These are phyloP conservation scores for Salvator merianae DNA, from an alignment of 2,113 vertebrate genomes.

Conservation along the genomic window DNA sequence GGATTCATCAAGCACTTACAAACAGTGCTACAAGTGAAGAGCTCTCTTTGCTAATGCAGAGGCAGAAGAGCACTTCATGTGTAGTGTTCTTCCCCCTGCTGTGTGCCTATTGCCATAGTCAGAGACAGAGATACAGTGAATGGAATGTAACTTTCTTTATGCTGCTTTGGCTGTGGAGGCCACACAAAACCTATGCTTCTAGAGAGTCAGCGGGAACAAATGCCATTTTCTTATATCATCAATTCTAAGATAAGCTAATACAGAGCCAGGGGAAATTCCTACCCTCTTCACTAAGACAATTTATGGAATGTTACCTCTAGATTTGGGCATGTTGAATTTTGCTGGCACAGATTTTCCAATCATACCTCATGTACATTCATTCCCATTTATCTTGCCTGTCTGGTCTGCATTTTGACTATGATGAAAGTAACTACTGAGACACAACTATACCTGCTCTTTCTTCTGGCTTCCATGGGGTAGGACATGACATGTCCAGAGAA, in stretches of 20 bases:
- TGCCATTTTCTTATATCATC: background rate
- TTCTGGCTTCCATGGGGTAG: no score
- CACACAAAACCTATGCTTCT: background rate
- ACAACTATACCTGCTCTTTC: background rate
- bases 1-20: no score
- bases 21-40: no score
- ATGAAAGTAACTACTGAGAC: background rate
- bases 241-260: background rate
- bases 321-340: background rate
- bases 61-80: no score
- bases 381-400: background rate
- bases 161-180: background rate
- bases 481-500: no score
- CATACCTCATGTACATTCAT: background rate
- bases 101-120: no score
- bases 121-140: no score
- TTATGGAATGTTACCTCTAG: background rate
- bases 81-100: no score
- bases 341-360: background rate
- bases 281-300: rapidly evolving
- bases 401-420: rapidly evolving
- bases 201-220: background rate
- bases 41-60: no score
- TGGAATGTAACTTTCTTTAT: background rate
- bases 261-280: background rate